Evolutionary conservation across 1,140 invertebrate genomes (phyloP), one percentile per base, ranked within the genome.

Genomic region (Drosophila punjabiensis): DNA sequence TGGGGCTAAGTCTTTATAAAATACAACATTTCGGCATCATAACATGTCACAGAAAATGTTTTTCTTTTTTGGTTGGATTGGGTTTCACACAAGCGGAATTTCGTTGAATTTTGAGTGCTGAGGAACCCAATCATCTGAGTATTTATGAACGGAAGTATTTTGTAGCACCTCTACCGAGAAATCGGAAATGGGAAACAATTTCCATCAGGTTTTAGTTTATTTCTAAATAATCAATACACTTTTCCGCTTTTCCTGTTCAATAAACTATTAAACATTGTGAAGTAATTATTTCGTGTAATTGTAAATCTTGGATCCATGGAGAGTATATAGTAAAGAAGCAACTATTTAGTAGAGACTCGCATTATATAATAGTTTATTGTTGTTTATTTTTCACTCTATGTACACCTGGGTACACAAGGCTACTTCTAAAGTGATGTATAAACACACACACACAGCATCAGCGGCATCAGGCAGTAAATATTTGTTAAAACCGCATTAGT

Each of bases 401-500:
- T 56, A 70, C 68, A 69, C 68, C 50, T 47, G 65, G 24, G 13
- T 50, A 50, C 35, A 69, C 39, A 33, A 56, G 68, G 68, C 39
- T 56, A 32, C 35, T 28, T 28, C 68, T 14, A 69, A 71, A 71
- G 41, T 47, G 39, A 65, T 67, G 33, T n/a, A 48, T 63, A 67
- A 65, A 65, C 60, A 65, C 32, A 56, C 53, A 18, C 18, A 47
- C 45, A 48, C 28, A 18, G 33, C 48, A n/a, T 4, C 16, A 30
- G 28, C 53, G 4, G 39, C 28, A n/a, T n/a, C n/a, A 20, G 33
- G 68, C 50, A 71, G 68, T 69, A 71, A 71, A 71, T 71, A 71
- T 71, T 71, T 56, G 65, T 39, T 71, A 61, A 64, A 48, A 76
- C 75, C 45, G 75, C 73, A 76, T 76, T 76, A 76, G 59, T 75